A percentile compares a stretch with the other conserved stretches of the same genome.
Conservation (phyloP, 2,797 vertebrate genomes). For the Melanotaenia parkinsoni region DNA sequence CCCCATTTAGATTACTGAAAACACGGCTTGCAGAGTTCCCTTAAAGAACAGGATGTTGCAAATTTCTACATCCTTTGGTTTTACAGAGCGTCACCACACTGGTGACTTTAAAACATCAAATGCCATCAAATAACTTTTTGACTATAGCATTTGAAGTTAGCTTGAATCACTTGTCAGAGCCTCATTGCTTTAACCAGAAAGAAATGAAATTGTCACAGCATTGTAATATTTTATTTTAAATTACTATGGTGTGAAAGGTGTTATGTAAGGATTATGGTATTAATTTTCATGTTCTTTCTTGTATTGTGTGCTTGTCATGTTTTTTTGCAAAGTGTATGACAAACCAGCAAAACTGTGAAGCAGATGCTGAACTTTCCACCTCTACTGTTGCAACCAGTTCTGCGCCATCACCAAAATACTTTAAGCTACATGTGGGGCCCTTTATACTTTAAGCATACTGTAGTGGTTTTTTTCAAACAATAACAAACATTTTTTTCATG, state of each 20-base stretch:
- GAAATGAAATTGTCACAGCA: background rate
- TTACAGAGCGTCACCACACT: background rate
- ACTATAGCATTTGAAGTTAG: background rate
- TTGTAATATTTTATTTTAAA: background rate
- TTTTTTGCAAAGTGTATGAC: background rate
- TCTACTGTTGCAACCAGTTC: background rate
- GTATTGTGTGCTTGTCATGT: background rate
- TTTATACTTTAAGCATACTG: background rate
- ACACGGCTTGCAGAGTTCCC: background rate
- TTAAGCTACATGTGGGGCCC: background rate
- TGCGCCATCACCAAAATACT: background rate
- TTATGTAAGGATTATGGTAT: background rate
- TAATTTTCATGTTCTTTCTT: background rate
- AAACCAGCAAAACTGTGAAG: background rate
- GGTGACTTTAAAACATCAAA: background rate
- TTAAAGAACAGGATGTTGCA: background rate
- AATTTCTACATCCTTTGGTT: constrained; percentile 41
- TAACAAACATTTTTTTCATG: background rate
- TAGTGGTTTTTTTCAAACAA: background rate
- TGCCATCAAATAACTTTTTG: background rate
- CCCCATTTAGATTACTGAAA: constrained; percentile 42
- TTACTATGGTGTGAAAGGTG: background rate
- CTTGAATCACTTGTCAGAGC: background rate
- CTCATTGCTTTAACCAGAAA: background rate
- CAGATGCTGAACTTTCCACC: background rate